A percentile compares a stretch with the other conserved stretches of the same genome.
Evolutionary conservation across 2,888 invertebrate genomes (phyloP).

Genomic region (Julus scandinavius): DNA sequence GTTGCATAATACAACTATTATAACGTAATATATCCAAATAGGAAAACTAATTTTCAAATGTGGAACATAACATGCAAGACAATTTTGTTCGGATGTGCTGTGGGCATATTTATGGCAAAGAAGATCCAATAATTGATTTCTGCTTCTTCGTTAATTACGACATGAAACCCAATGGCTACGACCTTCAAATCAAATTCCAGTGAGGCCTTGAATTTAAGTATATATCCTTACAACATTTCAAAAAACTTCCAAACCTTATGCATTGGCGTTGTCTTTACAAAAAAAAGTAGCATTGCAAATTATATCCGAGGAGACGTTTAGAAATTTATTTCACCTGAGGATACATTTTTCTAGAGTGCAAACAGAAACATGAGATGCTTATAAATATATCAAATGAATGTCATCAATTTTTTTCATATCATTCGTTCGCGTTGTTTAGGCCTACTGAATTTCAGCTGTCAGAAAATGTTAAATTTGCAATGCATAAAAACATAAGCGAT

Average conservation of each 20-base stretch:
- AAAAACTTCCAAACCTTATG: background rate
- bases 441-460: no score
- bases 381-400: background rate
- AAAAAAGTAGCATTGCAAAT: background rate
- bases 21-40: no score
- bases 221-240: background rate
- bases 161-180: background rate
- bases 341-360: background rate
- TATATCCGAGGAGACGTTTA: background rate
- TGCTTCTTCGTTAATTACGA: no score
- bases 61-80: background rate
- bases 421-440: background rate
- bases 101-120: background rate
- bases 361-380: background rate
- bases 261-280: background rate
- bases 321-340: background rate
- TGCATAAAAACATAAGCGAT: no score
- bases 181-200: background rate
- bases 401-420: background rate
- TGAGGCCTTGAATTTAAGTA: background rate
- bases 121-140: no score
- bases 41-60: no score
- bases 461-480: no score
- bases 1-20: no score
- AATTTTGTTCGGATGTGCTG: background rate